Percentiles rank a stretch among this genome's conserved stretches.
Evolutionary conservation across 2,888 invertebrate genomes (phyloP).

Genomic region (Urechis unicinctus): DNA sequence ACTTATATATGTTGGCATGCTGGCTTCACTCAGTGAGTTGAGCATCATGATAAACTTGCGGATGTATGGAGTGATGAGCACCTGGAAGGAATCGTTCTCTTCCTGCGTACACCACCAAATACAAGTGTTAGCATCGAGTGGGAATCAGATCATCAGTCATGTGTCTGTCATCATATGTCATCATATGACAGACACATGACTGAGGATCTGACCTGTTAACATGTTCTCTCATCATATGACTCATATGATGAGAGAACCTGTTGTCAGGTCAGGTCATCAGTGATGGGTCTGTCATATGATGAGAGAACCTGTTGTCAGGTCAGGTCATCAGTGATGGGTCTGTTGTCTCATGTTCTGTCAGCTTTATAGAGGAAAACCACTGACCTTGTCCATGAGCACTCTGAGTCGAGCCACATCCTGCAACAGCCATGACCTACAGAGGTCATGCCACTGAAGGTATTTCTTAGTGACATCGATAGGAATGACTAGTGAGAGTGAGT

Average conservation of each 20-base stretch:
- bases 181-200: too few relatives aligned
- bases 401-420: slow-evolving; percentile 35
- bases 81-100: neutral
- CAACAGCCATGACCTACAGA: slow-evolving; percentile 31
- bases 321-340: too few relatives aligned
- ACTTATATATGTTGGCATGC: neutral
- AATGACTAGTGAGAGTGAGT: slow-evolving; percentile 38
- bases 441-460: slow-evolving; percentile 33
- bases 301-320: too few relatives aligned
- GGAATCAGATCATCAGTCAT: too few relatives aligned
- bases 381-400: slow-evolving; percentile 33
- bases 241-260: too few relatives aligned
- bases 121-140: too few relatives aligned
- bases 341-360: neutral
- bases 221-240: too few relatives aligned
- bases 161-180: too few relatives aligned
- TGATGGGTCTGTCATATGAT: too few relatives aligned
- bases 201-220: too few relatives aligned
- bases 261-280: too few relatives aligned
- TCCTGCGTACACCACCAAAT: too few relatives aligned
- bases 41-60: neutral
- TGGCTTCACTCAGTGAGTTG: neutral
- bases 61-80: neutral
- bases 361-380: neutral
- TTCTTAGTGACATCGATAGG: slow-evolving; percentile 26